Conservation (phyloP, 2,113 vertebrate genomes). For the Speoplatyrhinus poulsoni region DNA sequence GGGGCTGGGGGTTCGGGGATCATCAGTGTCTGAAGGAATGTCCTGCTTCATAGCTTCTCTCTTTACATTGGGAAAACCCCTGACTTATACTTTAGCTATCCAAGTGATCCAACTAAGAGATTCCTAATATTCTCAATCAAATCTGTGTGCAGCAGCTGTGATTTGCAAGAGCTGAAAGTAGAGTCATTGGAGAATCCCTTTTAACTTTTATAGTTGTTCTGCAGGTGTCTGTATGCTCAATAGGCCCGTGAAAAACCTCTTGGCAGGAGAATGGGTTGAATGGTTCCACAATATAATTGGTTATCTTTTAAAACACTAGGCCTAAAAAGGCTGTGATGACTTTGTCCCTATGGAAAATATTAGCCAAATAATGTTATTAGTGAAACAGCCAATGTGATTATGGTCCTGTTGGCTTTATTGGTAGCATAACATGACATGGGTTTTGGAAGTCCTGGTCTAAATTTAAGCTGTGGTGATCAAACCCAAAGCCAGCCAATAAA, state of each 20-base stretch:
- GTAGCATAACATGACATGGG: constrained; percentile 6
- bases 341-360: constrained; percentile 5
- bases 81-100: constrained; percentile 23
- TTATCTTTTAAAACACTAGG: neutral
- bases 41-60: constrained; percentile 38
- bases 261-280: neutral
- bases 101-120: constrained; percentile 21
- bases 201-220: neutral
- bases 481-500: constrained; percentile 28
- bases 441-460: constrained; percentile 22
- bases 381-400: constrained; percentile 3
- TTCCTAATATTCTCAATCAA: neutral
- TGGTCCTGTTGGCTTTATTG: constrained; percentile 8
- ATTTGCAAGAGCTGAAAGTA: constrained; percentile 11
- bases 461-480: constrained; percentile 13
- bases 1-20: constrained; percentile 30
- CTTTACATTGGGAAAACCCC: constrained; percentile 35
- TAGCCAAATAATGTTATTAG: constrained; percentile 2
- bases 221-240: neutral
- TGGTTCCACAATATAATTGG: neutral
- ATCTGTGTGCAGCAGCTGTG: constrained; percentile 25
- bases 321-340: neutral
- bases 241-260: neutral
- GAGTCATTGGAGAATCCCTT: neutral
- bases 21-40: constrained; percentile 32